Percentiles rank a stretch among this genome's conserved stretches.
Evolutionary conservation across 2,888 invertebrate genomes (phyloP).

Genomic region (Thera britannica): DNA sequence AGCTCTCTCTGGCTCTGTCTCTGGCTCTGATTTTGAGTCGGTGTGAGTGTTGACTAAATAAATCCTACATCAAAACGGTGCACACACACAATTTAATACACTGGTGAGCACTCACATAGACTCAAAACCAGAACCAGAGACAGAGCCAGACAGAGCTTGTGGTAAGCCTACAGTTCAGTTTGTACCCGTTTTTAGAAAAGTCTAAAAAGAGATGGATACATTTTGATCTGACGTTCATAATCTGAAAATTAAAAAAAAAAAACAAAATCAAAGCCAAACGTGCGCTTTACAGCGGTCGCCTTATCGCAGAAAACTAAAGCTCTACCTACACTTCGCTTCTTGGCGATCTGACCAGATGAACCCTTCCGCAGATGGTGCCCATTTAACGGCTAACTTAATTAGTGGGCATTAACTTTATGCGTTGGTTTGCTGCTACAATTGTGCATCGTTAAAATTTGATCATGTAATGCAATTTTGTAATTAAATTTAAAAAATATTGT

Average conservation of each 20-base stretch:
- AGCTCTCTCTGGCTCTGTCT: too few relatives aligned
- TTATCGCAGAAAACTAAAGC: neutral
- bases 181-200: too few relatives aligned
- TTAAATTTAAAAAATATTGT: neutral
- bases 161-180: too few relatives aligned
- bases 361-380: conserved; percentile 70
- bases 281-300: neutral
- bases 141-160: too few relatives aligned
- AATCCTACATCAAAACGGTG: too few relatives aligned
- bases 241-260: neutral
- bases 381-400: conserved; percentile 43
- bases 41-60: too few relatives aligned
- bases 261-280: neutral
- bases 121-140: too few relatives aligned
- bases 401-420: conserved; percentile 37
- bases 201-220: too few relatives aligned
- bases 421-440: conserved; percentile 32
- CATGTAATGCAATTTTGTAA: conserved; percentile 17
- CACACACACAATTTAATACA: too few relatives aligned
- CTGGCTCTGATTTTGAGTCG: too few relatives aligned
- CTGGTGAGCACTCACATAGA: too few relatives aligned
- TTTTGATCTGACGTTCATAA: too few relatives aligned
- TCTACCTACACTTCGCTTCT: conserved; percentile 7
- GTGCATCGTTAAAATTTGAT: conserved; percentile 30
- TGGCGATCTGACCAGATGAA: conserved; percentile 52